Evolutionary conservation across 2,113 vertebrate species (phyloP), one percentile per base, ranked within the genome.

Genomic region (Motacilla alba): DNA sequence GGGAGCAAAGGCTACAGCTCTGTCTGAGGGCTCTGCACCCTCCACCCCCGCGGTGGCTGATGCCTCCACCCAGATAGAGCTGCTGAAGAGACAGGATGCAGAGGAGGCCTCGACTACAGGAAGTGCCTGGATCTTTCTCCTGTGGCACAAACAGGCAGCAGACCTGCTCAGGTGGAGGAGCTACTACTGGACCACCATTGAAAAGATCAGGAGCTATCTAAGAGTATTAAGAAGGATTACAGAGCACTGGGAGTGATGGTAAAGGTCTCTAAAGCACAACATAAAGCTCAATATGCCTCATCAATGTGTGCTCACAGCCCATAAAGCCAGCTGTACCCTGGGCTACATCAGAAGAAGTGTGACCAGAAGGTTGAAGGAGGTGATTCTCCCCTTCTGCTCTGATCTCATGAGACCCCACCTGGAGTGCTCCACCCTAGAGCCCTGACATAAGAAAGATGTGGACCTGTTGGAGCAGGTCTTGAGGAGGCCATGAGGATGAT

Each of bases 31-130:
- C 3, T 52, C 37, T 67, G 37, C 30, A 21, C 33, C 28, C 17
- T 52, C 27, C 23, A 37, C 8, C 22, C 22, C 27, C 11, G 10
- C 2, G 1, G 18, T 22, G 22, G 44, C 12, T 0, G 1, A 7
- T 58, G 27, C 37, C 44, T 66, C 33, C 31, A 23, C 15, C 8
- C 23, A 37, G 27, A 23, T 23, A 15, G 76, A 58, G 15, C 53
- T 52, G 44, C 35, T 37, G 35, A 50, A 58, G 59, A 50, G 43
- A 33, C 18, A 50, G 26, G 18, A 33, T 58, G 22, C 15, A 81
- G 18, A 1, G 0, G 37, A 50, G 27, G 4, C 37, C 13, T 56
- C 1, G 3, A 4, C 37, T 50, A 37, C 27, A 50, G 37, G 15
- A 73, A 31, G 12, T 43, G 19, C 31, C 43, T 8, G 5, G 50